phyloP scores from a whole-genome alignment of 2,888 invertebrate species.

The Cheilosia impressa region DNA sequence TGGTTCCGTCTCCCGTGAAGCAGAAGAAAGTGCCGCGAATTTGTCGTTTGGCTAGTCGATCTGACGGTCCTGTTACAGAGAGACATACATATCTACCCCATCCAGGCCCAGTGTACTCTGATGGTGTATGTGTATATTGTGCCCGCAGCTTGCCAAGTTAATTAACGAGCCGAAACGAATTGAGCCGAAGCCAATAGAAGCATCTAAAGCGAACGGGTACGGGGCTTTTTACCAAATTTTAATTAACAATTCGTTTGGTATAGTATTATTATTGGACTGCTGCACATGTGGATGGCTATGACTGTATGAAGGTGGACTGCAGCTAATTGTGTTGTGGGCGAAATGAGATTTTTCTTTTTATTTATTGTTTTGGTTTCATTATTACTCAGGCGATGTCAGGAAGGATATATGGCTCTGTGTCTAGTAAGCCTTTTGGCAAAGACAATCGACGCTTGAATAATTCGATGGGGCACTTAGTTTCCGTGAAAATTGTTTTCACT shows the following conservation, averaged over 20 bases:
- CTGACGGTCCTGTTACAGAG: constrained; percentile 5
- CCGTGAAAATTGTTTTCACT: no score
- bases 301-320: constrained; percentile 39
- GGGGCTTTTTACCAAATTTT: constrained; percentile 73
- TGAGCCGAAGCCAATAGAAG: constrained; percentile 73
- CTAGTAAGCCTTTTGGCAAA: not conserved
- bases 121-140: constrained; percentile 17
- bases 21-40: constrained; percentile 69
- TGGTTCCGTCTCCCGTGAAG: constrained; percentile 51
- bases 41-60: constrained; percentile 19
- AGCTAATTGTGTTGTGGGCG: constrained; percentile 59
- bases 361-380: not conserved
- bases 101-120: constrained; percentile 16
- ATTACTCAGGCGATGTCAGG: not conserved
- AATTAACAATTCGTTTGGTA: constrained; percentile 64
- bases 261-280: constrained; percentile 42
- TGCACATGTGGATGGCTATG: not conserved
- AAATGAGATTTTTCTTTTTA: constrained; percentile 46
- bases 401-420: not conserved
- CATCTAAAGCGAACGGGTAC: constrained; percentile 53
- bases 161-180: constrained; percentile 75
- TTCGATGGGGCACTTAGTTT: no score
- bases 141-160: constrained; percentile 74
- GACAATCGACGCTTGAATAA: constrained; percentile 2
- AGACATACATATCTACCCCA: not conserved